These are phyloP conservation scores for Bucorvus abyssinicus DNA, from an alignment of 2,797 vertebrate species.

Conservation along the genomic window DNA sequence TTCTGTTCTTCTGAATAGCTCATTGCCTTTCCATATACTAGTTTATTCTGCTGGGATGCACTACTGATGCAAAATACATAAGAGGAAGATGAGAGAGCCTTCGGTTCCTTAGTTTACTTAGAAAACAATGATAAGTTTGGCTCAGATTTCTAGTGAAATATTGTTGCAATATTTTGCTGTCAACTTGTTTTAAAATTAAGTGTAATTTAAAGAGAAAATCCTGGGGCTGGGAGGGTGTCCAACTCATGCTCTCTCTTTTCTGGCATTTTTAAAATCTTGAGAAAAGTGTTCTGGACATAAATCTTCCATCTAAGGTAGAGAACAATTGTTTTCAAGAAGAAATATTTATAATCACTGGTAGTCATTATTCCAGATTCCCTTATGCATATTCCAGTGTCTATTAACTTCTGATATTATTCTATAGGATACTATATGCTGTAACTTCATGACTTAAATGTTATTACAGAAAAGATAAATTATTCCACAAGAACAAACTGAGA, in stretches of 20 bases:
- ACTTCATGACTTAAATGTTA: not conserved
- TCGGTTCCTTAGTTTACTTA: not conserved
- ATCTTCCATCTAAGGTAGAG: not conserved
- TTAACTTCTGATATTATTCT: not conserved
- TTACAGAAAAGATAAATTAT: not conserved
- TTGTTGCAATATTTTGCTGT: not conserved
- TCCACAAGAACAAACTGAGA: not conserved
- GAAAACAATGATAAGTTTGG: not conserved
- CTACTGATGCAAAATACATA: not conserved
- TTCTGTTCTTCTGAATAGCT: not conserved
- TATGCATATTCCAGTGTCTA: not conserved
- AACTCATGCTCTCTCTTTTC: not conserved
- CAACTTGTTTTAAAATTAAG: not conserved
- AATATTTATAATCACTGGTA: not conserved
- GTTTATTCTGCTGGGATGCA: not conserved
- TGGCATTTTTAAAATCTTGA: not conserved
- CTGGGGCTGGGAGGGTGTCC: fast-evolving
- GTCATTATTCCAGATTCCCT: not conserved
- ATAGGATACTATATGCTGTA: not conserved
- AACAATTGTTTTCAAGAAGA: not conserved
- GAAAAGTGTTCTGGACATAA: not conserved
- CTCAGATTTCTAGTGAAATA: not conserved
- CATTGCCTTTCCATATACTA: not conserved
- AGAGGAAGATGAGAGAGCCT: not conserved
- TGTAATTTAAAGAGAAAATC: not conserved